Conservation (phyloP, 2,888 invertebrate species). For the Synergus japonicus region DNA sequence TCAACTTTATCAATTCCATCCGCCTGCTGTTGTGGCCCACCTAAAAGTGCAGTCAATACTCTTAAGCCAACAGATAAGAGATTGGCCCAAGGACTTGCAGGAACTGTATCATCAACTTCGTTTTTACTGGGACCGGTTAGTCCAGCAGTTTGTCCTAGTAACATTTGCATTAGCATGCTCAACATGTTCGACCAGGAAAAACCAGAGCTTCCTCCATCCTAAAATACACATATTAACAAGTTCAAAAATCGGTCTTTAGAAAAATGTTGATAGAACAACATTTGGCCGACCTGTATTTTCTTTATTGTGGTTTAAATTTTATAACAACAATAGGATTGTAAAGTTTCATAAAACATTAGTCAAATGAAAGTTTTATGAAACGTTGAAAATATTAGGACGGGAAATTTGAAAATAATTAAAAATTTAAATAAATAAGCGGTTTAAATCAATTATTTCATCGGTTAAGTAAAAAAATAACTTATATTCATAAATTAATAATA, state of each 20-base stretch:
- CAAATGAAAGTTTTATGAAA: too few species aligned
- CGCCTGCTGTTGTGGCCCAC: constrained; percentile 84
- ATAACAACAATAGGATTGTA: too few species aligned
- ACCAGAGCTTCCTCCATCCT: constrained; percentile 81
- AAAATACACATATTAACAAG: neutral
- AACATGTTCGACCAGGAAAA: constrained; percentile 94
- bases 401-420: too few species aligned
- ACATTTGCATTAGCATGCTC: constrained; percentile 91
- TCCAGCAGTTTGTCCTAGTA: constrained; percentile 84
- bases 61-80: constrained; percentile 91
- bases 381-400: too few species aligned
- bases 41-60: constrained; percentile 90
- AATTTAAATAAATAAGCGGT: too few species aligned
- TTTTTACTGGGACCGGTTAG: constrained; percentile 89
- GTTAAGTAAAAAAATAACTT: too few species aligned
- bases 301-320: too few species aligned
- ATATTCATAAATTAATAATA: too few species aligned
- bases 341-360: too few species aligned
- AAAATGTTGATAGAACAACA: neutral
- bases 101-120: constrained; percentile 83
- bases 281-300: too few species aligned
- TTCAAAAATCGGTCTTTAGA: constrained; percentile 5
- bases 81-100: constrained; percentile 92
- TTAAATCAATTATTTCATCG: too few species aligned
- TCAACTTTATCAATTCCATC: constrained; percentile 95